Evolutionary conservation across 2,888 invertebrate species (phyloP), one percentile per base, ranked within the genome.

Genomic region (Axea sp.): DNA sequence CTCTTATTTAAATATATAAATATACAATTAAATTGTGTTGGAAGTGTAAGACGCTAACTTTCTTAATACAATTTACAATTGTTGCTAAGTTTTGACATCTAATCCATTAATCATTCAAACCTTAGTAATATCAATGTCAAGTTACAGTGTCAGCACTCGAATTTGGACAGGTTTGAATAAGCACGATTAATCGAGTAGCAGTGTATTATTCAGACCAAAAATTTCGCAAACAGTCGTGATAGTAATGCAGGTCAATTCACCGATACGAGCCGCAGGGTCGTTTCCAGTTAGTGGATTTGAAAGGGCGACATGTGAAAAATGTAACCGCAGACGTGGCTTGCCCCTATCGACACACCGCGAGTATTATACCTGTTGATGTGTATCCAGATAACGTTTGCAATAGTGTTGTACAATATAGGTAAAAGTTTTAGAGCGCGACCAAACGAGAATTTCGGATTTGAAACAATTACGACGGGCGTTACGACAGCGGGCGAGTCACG

Each of bases 241-340:
- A 62, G 62, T 41, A 47, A 53, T 71, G 71, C 71, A 57, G 69
- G 69, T 62, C 69, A 62, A 17, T 71, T 65, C 11, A 26, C 17
- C 9, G n/a, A 15, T 35, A 35, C 28, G 39, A 24, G 45, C 47
- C 49, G 33, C 62, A 64, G 71, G 71, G 64, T 19, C 39, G 57
- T 64, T 64, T 64, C 60, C 57, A 55, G 55, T 55, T 41, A 19
- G 49, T 41, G 57, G 33, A 75, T 72, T 69, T 41, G 72, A 72
- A 75, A 75, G 74, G 71, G 75, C 67, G 72, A 67, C 62, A 68
- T 55, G 60, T 75, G 60, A 71, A 71, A 62, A 75, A 71, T 60
- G 5, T 17, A 49, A 65, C 55, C 74, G 53, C 59, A 39, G 55
- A 47, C 53, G 69, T 37, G 45, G 62, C 55, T 62, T 41, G 60